Percentiles rank a stretch among this genome's conserved stretches.
Evolutionary conservation across 1,140 invertebrate species (phyloP).

Genomic region (Potamilus streckersoni): DNA sequence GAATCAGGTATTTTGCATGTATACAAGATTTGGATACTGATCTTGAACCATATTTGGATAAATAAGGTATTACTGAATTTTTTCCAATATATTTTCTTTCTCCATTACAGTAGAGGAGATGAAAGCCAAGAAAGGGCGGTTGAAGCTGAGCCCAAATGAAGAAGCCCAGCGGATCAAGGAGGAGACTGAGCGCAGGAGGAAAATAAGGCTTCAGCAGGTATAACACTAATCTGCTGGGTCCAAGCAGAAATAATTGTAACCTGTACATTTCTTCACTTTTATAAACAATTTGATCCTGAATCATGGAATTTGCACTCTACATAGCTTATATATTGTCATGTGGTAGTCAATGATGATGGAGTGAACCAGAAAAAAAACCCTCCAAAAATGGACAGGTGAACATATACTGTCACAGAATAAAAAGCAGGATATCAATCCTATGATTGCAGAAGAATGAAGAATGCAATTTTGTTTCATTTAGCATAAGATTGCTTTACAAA

Average conservation of each 20-base stretch:
- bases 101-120: slow-evolving; percentile 18
- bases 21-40: no score
- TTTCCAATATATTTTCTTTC: no score
- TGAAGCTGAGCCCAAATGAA: slow-evolving; percentile 62
- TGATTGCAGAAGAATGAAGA: background rate
- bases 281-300: background rate
- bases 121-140: slow-evolving; percentile 15
- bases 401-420: background rate
- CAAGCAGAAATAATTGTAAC: no score
- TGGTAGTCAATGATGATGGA: no score
- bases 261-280: no score
- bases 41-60: no score
- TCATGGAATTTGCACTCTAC: no score
- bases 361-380: background rate
- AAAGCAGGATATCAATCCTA: background rate
- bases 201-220: slow-evolving; percentile 61
- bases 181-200: slow-evolving; percentile 57
- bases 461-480: background rate
- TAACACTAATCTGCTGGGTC: background rate
- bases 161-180: slow-evolving; percentile 60
- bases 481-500: background rate
- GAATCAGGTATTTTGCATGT: no score
- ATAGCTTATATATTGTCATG: no score
- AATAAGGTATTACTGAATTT: no score
- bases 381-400: background rate